Conservation (phyloP, 2,888 invertebrate genomes). For the Heliconius hortense region DNA sequence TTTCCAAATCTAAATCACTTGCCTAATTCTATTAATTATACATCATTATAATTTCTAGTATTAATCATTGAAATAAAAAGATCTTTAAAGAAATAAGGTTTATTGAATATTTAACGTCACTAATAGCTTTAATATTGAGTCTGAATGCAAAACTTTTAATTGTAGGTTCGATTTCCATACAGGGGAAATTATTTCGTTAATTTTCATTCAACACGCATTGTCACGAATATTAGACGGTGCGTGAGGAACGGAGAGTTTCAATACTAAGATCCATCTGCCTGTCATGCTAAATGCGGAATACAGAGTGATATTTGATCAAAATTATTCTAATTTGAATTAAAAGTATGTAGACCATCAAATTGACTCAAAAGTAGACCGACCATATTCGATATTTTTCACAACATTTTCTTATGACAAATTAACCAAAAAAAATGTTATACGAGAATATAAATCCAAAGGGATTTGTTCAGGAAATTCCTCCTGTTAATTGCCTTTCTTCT, state of each 20-base stretch:
- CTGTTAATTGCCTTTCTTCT: slow-evolving; percentile 31
- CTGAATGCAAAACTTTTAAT: not conserved
- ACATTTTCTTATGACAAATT: not conserved
- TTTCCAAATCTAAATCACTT: no score
- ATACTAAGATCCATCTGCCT: not conserved
- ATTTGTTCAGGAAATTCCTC: slow-evolving; percentile 26
- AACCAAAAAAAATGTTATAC: not conserved
- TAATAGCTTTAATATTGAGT: no score
- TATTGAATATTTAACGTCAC: no score
- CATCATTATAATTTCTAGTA: no score
- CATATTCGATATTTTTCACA: not conserved
- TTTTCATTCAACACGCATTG: not conserved
- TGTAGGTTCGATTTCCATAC: not conserved
- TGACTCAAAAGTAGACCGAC: not conserved
- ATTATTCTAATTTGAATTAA: no score
- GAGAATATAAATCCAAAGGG: slow-evolving; percentile 12
- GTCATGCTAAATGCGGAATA: not conserved
- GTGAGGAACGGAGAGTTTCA: not conserved
- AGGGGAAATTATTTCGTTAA: not conserved
- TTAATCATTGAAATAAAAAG: no score
- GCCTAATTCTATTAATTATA: no score
- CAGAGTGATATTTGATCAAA: no score
- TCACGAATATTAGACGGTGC: no score
- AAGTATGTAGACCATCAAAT: not conserved
- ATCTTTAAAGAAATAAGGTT: no score